Base-by-base conservation (phyloP, 2,888 invertebrate species). In the Thymelicus acteon region DNA sequence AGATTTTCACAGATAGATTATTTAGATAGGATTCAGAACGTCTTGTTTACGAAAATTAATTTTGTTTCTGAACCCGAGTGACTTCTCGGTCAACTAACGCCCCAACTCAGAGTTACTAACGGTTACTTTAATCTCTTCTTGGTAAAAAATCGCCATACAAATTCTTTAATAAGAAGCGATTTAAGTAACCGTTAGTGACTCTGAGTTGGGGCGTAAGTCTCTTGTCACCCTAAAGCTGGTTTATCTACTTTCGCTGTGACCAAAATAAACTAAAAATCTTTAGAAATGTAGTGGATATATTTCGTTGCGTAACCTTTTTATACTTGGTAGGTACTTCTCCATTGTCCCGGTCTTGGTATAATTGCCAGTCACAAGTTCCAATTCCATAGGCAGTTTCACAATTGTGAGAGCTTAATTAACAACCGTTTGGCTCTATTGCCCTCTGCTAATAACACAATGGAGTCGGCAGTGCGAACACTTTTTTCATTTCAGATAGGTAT, bases 391-490 rank as follows among this genome's bases (percentile, higher is more conserved):
- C 57, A 1, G 62, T 57, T 69, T 62, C 57, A 47, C 62, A 69
- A 69, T 68, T 69, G 61, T 68, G 44, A 61, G 54, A 44, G 68
- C 68, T 68, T 68, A 67, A 61, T 67, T 67, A 61, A 52, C 68
- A 47, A 61, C 54, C 54, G 54, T 62, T 68, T 68, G 47, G 61
- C 61, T 44, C 61, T 68, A 61, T 61, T 68, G 67, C 67, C 67
- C 52, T 61, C 40, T 52, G 60, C 40, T 54, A 31, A 61, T 68
- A 61, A 49, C 49, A 49, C 49, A 15, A 49, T 61, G 19, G 19
- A 19, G 19, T 19, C 3, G 15, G 37, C 67, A 40, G 48, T 58
- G 49, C n/a, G 66, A 58, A 58, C 15, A 66, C 31, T 37, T 37
- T 15, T 66, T 37, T 58, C 31, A 44, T 44, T 44, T 44, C 44